Evolutionary conservation across 2,888 invertebrate species (phyloP).

Genomic region (Belgica antarctica): DNA sequence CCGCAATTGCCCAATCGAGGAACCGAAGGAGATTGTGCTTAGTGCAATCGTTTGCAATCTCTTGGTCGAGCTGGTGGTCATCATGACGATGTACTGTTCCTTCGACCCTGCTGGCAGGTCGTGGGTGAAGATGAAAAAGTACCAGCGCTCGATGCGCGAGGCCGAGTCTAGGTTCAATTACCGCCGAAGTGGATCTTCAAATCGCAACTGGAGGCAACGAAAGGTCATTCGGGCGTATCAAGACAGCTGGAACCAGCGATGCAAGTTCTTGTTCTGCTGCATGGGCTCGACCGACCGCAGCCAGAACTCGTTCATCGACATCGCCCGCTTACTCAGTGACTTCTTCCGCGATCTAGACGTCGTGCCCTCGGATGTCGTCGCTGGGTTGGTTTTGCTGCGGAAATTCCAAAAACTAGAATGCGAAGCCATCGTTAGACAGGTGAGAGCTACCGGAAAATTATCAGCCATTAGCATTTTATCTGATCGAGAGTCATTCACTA

Average conservation of each 20-base stretch:
- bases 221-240: slow-evolving; percentile 84
- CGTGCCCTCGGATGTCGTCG: slow-evolving; percentile 82
- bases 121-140: slow-evolving; percentile 88
- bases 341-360: slow-evolving; percentile 86
- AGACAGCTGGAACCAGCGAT: slow-evolving; percentile 83
- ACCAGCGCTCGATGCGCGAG: slow-evolving; percentile 76
- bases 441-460: slow-evolving; percentile 47
- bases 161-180: slow-evolving; percentile 73
- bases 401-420: slow-evolving; percentile 77
- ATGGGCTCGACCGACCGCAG: slow-evolving; percentile 73
- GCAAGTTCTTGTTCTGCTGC: slow-evolving; percentile 78
- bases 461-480: slow-evolving; percentile 12
- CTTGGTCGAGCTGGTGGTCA: slow-evolving; percentile 68
- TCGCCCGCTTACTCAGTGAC: slow-evolving; percentile 77
- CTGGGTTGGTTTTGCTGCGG: slow-evolving; percentile 74
- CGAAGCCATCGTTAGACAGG: slow-evolving; percentile 69
- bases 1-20: slow-evolving; percentile 64
- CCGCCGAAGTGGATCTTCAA: slow-evolving; percentile 71
- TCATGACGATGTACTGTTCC: slow-evolving; percentile 80
- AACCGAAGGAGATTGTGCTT: slow-evolving; percentile 72
- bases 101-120: slow-evolving; percentile 84
- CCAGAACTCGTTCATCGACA: slow-evolving; percentile 80
- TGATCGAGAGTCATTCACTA: neutral
- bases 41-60: slow-evolving; percentile 77
- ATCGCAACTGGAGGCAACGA: slow-evolving; percentile 82